Evolutionary conservation across 1,140 invertebrate species (phyloP), one percentile per base, ranked within the genome.

Genomic region (Listronotus bonariensis): DNA sequence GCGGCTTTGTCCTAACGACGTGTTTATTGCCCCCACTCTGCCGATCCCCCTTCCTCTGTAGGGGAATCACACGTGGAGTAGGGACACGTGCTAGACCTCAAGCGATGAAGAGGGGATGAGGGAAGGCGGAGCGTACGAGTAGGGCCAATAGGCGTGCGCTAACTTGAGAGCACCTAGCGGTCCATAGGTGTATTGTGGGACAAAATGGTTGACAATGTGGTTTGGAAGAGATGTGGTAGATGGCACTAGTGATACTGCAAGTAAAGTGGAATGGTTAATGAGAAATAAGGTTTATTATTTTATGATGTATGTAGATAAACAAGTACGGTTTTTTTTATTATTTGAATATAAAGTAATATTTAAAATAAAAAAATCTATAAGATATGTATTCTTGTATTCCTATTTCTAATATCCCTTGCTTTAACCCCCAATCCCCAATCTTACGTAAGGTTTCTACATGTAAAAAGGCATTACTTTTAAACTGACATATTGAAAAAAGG

Each of bases 1-100:
- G 72, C 68, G 68, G 74, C 72, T 77, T 77, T 76, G 72, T 71
- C 74, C 70, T 77, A 76, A 77, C 73, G 76, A 77, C 65, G 74
- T 77, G 76, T 76, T 76, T 76, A 77, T 77, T 76, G 71, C 71
- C 74, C 66, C 72, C 68, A 57, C 69, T 63, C 45, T 31, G 3
- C 34, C 45, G 48, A 55, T 34, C 65, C 57, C 56, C 52, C 45
- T 53, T 43, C 58, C 64, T 56, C 58, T 49, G 42, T 43, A 71
- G 67, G 69, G 64, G 69, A 68, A 62, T 63, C 49, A 51, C 49
- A 64, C 34, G 34, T 53, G 41, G 60, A 56, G 53, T 18, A 26
- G 51, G 48, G 38, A 58, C 62, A 57, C 55, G 69, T 53, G 53
- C 43, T 36, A 54, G 38, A 32, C 49, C 6, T 4, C 20, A 32